A percentile compares a stretch with the other conserved stretches of the same genome.
phyloP scores from a whole-genome alignment of 2,797 vertebrate species.

The Vipera latastei region DNA sequence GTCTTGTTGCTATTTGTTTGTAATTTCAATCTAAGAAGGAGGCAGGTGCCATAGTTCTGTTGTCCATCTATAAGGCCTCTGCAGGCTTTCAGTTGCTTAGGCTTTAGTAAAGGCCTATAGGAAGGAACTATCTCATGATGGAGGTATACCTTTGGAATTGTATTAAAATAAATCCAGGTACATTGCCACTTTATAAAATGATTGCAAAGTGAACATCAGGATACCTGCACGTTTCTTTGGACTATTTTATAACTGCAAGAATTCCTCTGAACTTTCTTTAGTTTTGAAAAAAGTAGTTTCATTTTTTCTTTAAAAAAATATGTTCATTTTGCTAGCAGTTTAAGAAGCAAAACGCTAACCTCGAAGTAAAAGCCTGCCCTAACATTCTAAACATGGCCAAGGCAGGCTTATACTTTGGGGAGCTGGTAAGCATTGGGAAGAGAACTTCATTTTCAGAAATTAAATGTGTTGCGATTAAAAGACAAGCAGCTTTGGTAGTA shows the following conservation, averaged over 20 bases:
- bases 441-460: background rate
- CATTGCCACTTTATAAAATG: background rate
- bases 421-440: background rate
- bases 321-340: background rate
- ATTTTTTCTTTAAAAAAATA: background rate
- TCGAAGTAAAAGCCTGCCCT: background rate
- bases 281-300: background rate
- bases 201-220: background rate
- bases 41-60: background rate
- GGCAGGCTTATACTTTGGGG: background rate
- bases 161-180: background rate
- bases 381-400: background rate
- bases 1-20: background rate
- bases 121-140: background rate
- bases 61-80: background rate
- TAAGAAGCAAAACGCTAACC: background rate
- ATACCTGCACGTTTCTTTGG: background rate
- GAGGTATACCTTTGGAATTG: background rate
- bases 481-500: background rate
- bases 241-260: background rate
- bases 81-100: background rate
- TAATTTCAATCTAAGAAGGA: background rate
- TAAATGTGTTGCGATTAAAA: background rate
- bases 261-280: background rate
- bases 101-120: background rate